Evolutionary conservation across 2,113 vertebrate genomes (phyloP).

Genomic region (Xiphophorus couchianus): DNA sequence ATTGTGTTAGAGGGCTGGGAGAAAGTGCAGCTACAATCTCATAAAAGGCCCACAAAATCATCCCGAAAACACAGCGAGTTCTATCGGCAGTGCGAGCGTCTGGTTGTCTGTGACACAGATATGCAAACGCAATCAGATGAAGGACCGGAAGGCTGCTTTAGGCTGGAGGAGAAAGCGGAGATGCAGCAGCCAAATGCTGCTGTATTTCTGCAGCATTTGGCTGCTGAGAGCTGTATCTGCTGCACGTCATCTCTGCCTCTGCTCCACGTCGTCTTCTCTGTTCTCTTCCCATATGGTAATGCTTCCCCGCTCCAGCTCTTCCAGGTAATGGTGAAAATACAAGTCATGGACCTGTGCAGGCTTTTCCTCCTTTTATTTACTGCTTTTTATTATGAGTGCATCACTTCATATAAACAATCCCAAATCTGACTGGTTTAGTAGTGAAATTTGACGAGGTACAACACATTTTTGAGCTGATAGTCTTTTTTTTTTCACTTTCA

Average conservation of each 20-base stretch:
- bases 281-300: slow-evolving; percentile 21
- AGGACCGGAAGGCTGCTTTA: slow-evolving; percentile 36
- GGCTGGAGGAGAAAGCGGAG: slow-evolving; percentile 40
- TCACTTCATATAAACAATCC: background rate
- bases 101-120: slow-evolving; percentile 64
- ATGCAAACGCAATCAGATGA: slow-evolving; percentile 49
- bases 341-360: slow-evolving; percentile 11
- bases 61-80: slow-evolving; percentile 27
- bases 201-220: no score
- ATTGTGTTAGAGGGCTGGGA: slow-evolving; percentile 44
- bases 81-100: slow-evolving; percentile 41
- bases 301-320: slow-evolving; percentile 14
- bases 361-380: slow-evolving; percentile 1
- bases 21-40: slow-evolving; percentile 34
- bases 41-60: slow-evolving; percentile 39
- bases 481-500: background rate
- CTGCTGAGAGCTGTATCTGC: no score
- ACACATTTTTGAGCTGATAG: background rate
- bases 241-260: slow-evolving; percentile 52
- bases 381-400: slow-evolving; percentile 12
- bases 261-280: slow-evolving; percentile 26
- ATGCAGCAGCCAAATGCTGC: slow-evolving; percentile 28
- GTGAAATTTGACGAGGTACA: background rate
- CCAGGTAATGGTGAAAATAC: slow-evolving; percentile 22
- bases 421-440: background rate